Evolutionary conservation across 2,888 invertebrate genomes (phyloP).

Genomic region (Agrenia bidenticulata): DNA sequence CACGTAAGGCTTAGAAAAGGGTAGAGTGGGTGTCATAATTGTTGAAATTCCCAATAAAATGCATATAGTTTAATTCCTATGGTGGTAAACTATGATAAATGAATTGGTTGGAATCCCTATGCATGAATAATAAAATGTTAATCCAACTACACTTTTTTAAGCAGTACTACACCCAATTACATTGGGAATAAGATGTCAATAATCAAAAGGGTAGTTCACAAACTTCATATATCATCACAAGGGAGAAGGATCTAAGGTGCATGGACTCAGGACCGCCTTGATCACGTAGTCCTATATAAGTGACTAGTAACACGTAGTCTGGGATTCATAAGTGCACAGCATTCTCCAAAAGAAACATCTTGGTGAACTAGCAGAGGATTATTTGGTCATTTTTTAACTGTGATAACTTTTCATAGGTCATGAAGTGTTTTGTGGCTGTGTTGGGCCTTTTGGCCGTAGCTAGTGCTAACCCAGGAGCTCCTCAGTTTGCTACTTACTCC

Average conservation of each 20-base stretch:
- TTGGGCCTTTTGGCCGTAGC: conserved; percentile 50
- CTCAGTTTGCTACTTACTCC: conserved; percentile 57
- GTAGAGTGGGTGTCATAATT: conserved; percentile 10
- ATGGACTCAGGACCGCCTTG: conserved; percentile 1
- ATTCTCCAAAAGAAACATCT: not conserved
- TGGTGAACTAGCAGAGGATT: not conserved
- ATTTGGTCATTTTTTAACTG: not conserved
- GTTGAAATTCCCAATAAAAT: conserved; percentile 1
- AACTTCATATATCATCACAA: not conserved
- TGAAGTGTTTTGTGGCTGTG: conserved; percentile 47
- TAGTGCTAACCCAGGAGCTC: conserved; percentile 36
- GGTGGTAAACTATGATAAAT: too few species aligned
- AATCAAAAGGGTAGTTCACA: conserved; percentile 7
- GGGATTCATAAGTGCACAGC: conserved; percentile 1
- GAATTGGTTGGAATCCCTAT: too few species aligned
- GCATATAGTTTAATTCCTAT: conserved; percentile 1
- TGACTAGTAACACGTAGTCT: not conserved
- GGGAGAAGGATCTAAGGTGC: too few species aligned
- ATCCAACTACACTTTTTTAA: too few species aligned
- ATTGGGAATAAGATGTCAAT: not conserved
- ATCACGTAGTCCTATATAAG: conserved; percentile 13
- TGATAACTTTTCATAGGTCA: conserved; percentile 20
- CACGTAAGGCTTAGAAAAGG: conserved; percentile 1
- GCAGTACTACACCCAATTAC: conserved; percentile 2
- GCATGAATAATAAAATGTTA: too few species aligned